These are phyloP conservation scores for Sympetrum striolatum DNA, from an alignment of 2,888 invertebrate genomes.

Conservation along the genomic window DNA sequence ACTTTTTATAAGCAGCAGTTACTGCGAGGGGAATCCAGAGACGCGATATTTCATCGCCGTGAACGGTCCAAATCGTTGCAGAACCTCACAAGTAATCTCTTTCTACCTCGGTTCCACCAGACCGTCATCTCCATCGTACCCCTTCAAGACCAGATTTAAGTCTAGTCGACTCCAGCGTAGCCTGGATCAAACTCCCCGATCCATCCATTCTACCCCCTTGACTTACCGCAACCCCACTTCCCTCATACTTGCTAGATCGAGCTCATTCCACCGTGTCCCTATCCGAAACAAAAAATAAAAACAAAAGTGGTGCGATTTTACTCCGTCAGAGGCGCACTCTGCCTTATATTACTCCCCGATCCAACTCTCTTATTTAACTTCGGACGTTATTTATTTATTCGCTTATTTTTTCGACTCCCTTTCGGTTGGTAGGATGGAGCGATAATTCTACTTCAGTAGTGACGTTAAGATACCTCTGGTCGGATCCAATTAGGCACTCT, in stretches of 20 bases:
- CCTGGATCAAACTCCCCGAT: neutral
- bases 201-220: neutral
- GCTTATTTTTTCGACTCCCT: neutral
- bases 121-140: neutral
- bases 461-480: constrained; percentile 24
- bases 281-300: neutral
- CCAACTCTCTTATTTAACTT: neutral
- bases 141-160: neutral
- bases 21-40: neutral
- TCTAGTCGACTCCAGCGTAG: neutral
- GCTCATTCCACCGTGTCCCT: neutral
- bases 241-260: neutral
- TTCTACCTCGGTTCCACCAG: neutral
- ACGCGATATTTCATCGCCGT: neutral
- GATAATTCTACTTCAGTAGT: neutral
- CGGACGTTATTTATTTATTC: neutral
- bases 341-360: neutral
- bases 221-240: neutral
- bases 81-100: neutral
- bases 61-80: neutral
- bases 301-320: neutral
- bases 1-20: neutral
- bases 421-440: neutral
- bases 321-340: neutral
- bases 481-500: constrained; percentile 21